phyloP scores from a whole-genome alignment of 1,140 invertebrate species.

The Psilanteris sp. region DNA sequence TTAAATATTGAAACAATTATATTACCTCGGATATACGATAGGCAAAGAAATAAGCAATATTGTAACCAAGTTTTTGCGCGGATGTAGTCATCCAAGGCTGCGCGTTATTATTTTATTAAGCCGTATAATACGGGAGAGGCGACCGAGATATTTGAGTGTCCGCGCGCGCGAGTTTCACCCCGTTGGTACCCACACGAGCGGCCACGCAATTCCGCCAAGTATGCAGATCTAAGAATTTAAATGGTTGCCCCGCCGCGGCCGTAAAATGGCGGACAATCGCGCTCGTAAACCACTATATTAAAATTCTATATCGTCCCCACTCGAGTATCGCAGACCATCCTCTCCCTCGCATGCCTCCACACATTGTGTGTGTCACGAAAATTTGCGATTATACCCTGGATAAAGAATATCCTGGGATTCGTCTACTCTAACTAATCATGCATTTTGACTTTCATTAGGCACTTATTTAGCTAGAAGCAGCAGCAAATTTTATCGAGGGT shows the following conservation, averaged over 20 bases:
- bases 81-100: conserved; percentile 49
- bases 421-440: conserved; percentile 41
- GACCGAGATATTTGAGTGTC: conserved; percentile 70
- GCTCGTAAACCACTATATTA: conserved; percentile 81
- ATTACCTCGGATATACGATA: no score
- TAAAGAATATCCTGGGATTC: conserved; percentile 57
- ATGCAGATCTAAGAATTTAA: conserved; percentile 81
- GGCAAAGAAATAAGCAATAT: no score
- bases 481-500: conserved; percentile 8
- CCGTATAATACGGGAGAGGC: conserved; percentile 70
- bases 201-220: conserved; percentile 78
- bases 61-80: conserved; percentile 32
- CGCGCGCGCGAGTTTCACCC: conserved; percentile 49
- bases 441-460: conserved; percentile 40
- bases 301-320: conserved; percentile 78
- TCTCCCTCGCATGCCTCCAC: conserved; percentile 25
- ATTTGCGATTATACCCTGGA: conserved; percentile 59
- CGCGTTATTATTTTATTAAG: conserved; percentile 77
- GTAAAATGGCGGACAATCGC: conserved; percentile 80
- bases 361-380: conserved; percentile 59
- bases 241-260: conserved; percentile 75
- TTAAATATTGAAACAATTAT: no score
- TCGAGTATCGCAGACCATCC: conserved; percentile 52
- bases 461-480: conserved; percentile 38
- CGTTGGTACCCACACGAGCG: conserved; percentile 40